Evolutionary conservation across 1,140 invertebrate genomes (phyloP), one percentile per base, ranked within the genome.

Genomic region (Bombus balteatus): DNA sequence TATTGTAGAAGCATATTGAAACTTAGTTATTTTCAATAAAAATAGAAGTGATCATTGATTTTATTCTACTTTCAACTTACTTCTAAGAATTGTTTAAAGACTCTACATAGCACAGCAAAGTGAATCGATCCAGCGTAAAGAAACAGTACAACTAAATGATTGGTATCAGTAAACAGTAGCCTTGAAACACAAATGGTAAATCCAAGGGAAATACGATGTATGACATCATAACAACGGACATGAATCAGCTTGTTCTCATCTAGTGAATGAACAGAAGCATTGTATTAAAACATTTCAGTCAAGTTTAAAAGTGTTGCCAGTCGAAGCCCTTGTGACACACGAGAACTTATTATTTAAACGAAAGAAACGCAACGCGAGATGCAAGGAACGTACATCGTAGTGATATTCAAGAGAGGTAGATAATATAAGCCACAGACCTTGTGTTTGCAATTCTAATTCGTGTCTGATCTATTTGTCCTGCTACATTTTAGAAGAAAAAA

Each of bases 181-280:
- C 62, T 12, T 68, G 37, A 74, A 25, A 15, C 2, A 15, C 1
- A 39, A 41, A n/a, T 75, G 84, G 84, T 74, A 85, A 85, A 81
- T 43, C 71, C 79, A 57, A 34, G 6, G 8, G 28, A 25, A 57
- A 12, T 25, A 10, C 74, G 70, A 85, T 70, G 78, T 74, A 62
- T 80, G 77, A 73, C 77, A 65, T 85, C 41, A 73, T 25, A 22
- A 62, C 6, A 71, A 43, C 39, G 32, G 39, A 39, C 25, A 28
- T 85, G 83, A 85, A 66, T 85, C 83, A 85, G 59, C 78, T 53
- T 6, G 43, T 53, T 41, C 1, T 28, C 4, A 68, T 68, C 9
- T 12, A 25, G 1, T 68, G 59, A 81, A 74, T 68, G 37, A 34
- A 47, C 28, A 10, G 3, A 47, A 3, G 12, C 43, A 41, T 28